Evolutionary conservation across 2,888 invertebrate genomes (phyloP).

Genomic region (Odontothrips loti): DNA sequence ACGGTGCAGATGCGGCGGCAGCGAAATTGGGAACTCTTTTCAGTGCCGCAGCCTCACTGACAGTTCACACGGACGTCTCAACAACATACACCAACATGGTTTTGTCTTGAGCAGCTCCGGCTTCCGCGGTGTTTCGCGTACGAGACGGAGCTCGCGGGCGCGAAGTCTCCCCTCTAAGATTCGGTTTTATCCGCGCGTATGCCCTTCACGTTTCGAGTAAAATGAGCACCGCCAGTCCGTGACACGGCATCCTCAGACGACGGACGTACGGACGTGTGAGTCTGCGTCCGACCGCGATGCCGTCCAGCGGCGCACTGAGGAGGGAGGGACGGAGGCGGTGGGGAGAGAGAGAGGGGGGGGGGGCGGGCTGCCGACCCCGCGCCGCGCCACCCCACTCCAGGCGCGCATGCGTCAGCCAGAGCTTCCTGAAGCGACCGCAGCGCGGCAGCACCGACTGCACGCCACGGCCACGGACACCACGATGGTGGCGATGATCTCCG

Average conservation of each 20-base stretch:
- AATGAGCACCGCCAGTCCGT: background rate
- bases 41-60: background rate
- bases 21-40: too few relatives aligned
- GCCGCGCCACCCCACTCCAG: background rate
- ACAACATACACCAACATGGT: too few relatives aligned
- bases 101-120: too few relatives aligned
- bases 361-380: background rate
- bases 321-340: background rate
- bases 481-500: too few relatives aligned
- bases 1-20: too few relatives aligned
- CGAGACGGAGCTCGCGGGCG: background rate
- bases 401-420: background rate
- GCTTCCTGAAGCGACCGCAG: background rate
- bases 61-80: background rate
- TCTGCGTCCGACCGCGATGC: background rate
- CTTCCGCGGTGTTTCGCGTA: background rate
- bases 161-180: background rate
- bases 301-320: conserved; percentile 16
- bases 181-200: too few relatives aligned
- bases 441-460: background rate
- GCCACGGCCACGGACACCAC: too few relatives aligned
- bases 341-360: background rate
- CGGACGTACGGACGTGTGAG: background rate
- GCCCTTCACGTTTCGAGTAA: background rate
- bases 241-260: background rate